Conservation (phyloP, 2,888 invertebrate species). For the Drosophila rellima region DNA sequence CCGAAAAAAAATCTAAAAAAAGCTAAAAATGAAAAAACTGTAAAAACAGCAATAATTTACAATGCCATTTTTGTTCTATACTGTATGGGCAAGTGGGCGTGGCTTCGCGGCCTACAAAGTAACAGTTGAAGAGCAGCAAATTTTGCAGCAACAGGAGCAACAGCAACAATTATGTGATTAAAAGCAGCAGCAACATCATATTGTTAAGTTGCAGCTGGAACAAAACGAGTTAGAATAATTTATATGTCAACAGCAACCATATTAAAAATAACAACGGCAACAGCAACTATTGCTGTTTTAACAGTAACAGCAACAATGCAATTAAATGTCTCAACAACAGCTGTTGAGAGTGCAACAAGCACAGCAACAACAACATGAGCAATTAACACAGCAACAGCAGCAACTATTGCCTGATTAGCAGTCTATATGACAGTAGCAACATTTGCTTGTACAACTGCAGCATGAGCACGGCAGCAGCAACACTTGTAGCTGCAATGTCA, state of each 20-base stretch:
- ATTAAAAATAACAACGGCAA: background rate
- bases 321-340: background rate
- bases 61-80: conserved; percentile 4
- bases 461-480: background rate
- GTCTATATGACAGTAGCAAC: background rate
- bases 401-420: background rate
- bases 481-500: background rate
- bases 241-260: background rate
- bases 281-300: background rate
- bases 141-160: background rate
- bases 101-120: background rate
- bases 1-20: background rate
- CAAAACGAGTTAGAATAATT: background rate
- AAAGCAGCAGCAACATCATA: background rate
- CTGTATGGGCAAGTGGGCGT: conserved; percentile 12
- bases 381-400: background rate
- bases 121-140: no score
- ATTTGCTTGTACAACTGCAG: background rate
- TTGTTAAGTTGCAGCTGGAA: background rate
- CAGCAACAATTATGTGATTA: background rate
- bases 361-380: background rate
- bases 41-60: conserved; percentile 3
- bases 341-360: no score
- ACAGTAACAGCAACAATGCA: background rate
- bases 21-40: background rate